Conservation (phyloP, 2,888 invertebrate genomes). For the Oscheius sp. region DNA sequence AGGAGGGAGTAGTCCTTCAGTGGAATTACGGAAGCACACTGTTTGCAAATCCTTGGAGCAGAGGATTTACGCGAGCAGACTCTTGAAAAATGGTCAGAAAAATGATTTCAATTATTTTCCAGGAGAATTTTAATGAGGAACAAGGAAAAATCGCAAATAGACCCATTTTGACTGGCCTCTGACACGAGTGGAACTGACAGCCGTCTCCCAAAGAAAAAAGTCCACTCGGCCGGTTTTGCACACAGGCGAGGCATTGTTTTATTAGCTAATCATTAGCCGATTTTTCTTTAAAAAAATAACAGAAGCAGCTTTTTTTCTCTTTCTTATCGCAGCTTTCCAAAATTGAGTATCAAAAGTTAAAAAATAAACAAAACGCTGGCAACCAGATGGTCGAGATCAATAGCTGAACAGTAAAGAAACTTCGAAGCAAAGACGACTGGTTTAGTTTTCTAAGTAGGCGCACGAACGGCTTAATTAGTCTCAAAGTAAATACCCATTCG, state of each 20-base stretch:
- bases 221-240: slow-evolving; percentile 8
- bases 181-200: slow-evolving; percentile 21
- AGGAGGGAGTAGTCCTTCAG: too few relatives aligned
- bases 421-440: too few relatives aligned
- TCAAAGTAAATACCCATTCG: too few relatives aligned
- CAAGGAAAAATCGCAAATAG: neutral
- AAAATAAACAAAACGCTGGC: neutral
- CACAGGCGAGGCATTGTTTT: neutral
- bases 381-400: neutral
- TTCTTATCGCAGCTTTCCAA: too few relatives aligned
- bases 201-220: slow-evolving; percentile 2
- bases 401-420: too few relatives aligned
- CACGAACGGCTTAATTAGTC: too few relatives aligned
- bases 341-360: too few relatives aligned
- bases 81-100: neutral
- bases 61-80: neutral
- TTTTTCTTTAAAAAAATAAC: too few relatives aligned
- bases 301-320: too few relatives aligned
- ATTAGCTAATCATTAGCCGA: neutral
- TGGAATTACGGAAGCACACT: neutral
- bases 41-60: neutral
- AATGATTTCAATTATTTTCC: neutral
- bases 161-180: slow-evolving; percentile 12
- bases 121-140: neutral
- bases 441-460: too few relatives aligned